phyloP scores from a whole-genome alignment of 2,888 invertebrate genomes.

The Hyalella azteca region DNA sequence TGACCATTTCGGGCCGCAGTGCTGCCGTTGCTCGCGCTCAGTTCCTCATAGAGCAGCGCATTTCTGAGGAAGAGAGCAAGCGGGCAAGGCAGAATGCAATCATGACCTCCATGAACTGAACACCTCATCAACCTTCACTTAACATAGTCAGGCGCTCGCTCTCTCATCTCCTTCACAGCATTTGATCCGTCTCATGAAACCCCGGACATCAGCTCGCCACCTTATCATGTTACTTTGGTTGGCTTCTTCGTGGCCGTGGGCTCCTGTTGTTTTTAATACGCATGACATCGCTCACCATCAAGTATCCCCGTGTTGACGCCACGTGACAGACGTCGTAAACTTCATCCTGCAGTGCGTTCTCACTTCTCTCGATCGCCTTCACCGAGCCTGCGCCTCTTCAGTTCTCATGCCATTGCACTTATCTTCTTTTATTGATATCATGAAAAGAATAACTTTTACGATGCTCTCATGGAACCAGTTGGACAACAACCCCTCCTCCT shows the following conservation, averaged over 20 bases:
- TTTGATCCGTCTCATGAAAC: conserved; percentile 5
- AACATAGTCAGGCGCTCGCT: not conserved
- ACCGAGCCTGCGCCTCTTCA: not conserved
- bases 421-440: not conserved
- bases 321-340: not conserved
- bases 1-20: conserved; percentile 89
- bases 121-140: not conserved
- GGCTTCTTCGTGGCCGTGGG: not conserved
- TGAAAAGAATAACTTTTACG: not conserved
- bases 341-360: conserved; percentile 8
- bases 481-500: not conserved
- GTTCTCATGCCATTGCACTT: not conserved
- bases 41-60: conserved; percentile 94
- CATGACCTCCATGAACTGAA: conserved; percentile 55
- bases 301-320: no score
- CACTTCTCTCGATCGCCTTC: not conserved
- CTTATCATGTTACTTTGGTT: not conserved
- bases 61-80: conserved; percentile 82
- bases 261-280: no score
- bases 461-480: no score
- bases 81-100: conserved; percentile 58
- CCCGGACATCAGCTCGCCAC: not conserved
- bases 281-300: no score
- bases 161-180: not conserved
- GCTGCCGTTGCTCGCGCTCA: conserved; percentile 90